Base-by-base conservation (phyloP, 2,888 invertebrate genomes). In the Panorpa germanica region DNA sequence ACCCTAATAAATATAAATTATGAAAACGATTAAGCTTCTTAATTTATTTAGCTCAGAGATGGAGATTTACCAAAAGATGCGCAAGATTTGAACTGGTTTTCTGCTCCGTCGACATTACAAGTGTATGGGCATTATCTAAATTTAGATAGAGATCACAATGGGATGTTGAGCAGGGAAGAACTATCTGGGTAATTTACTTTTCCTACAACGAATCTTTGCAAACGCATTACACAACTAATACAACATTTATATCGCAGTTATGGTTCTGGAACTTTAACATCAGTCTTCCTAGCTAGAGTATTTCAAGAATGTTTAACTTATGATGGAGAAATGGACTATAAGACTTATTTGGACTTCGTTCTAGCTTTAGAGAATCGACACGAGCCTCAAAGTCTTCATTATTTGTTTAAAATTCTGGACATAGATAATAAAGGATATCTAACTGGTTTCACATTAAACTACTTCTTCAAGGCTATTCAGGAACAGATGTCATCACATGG, bases 271-370 rank as follows among this genome's bases (percentile, higher is more conserved):
- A 88, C 88, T 0, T 53, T 95, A 7, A 95, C 93, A 0, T 68
- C 74, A 24, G 81, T 83, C 2, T 96, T 95, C 53, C 63, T 95
- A 3, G 82, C 88, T 43, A 65, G 91, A 20, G 83, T 95, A 0
- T 95, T 91, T 56, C 88, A 93, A 50, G 91, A 91, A 45, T 91
- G 88, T 45, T 65, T 91, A 4, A 95, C 93, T 0, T 93, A 90
- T 49, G 83, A 88, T 41, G 83, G 82, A 1, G 85, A 88, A 54
- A 86, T 88, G 82, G 95, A 96, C 55, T 96, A 93, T 57, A 93
- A 93, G 56, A 88, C 90, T 0, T 96, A 90, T 51, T 58, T 96
- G 14, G 91, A 95, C 50, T 75, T 96, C 49, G 88, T 91, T 1
- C 60, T 95, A 18, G 93, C 93, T 0, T 55, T 93, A 38, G 91